These are phyloP conservation scores for Melanostoma scalare DNA, from an alignment of 2,888 invertebrate species.

Conservation along the genomic window DNA sequence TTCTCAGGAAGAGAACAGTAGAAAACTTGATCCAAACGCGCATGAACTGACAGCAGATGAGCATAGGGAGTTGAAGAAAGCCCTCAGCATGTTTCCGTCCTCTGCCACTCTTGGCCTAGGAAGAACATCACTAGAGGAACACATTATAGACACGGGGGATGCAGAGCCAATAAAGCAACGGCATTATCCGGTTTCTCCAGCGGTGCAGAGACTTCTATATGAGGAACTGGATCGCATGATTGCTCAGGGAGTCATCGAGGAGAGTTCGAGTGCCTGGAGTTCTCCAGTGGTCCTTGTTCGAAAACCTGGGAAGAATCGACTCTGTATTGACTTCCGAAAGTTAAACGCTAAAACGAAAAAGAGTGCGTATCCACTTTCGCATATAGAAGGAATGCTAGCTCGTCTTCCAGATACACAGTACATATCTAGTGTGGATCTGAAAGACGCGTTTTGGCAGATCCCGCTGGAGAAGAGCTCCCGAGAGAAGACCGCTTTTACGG, in stretches of 20 bases:
- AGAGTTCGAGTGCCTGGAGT: no score
- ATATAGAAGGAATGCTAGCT: not conserved
- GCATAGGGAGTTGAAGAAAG: not conserved
- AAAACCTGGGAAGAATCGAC: slow-evolving; percentile 5
- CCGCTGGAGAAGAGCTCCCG: not conserved
- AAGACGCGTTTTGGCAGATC: no score
- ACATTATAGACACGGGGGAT: not conserved
- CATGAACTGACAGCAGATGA: not conserved
- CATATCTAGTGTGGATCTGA: no score
- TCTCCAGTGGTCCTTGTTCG: not conserved
- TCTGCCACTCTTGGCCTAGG: not conserved
- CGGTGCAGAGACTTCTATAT: not conserved
- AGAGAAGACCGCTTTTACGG: slow-evolving; percentile 23
- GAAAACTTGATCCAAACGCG: not conserved
- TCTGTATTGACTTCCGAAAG: not conserved
- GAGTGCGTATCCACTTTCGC: not conserved
- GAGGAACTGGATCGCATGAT: slow-evolving; percentile 1
- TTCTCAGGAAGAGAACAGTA: not conserved
- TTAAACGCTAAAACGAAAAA: not conserved
- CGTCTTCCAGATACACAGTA: slow-evolving; percentile 15
- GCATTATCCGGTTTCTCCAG: no score
- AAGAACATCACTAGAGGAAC: slow-evolving; percentile 1
- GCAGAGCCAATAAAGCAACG: no score
- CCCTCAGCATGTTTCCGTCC: slow-evolving; percentile 4
- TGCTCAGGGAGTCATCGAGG: not conserved